Base-by-base conservation (phyloP, 2,113 vertebrate species). In the Addax nasomaculatus region DNA sequence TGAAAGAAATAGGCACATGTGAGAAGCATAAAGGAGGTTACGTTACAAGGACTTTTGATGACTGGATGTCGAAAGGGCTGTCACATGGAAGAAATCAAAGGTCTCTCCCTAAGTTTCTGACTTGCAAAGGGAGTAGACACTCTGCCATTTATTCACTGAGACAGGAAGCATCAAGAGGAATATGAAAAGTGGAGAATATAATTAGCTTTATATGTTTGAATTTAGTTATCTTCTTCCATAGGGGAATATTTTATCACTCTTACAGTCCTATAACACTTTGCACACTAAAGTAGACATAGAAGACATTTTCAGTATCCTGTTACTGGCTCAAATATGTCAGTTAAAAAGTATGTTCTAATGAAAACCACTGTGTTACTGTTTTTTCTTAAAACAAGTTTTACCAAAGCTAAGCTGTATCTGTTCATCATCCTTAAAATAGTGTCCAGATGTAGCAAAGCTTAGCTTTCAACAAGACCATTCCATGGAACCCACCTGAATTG, bases 341-440 rank as follows among this genome's bases (percentile, higher is more conserved):
- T 80, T 90, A 36, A 17, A 94, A 47, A 17, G 4, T 14, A 49
- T 70, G 6, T 57, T 94, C 33, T 57, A 86, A 73, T 64, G 36
- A 84, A 96, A 88, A 92, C 1, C 3, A 45, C 5, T 70, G 6
- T 79, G 57, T 90, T 15, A 11, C 2, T 51, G 43, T 86, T 70
- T 88, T 81, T 93, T 62, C 29, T 76, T 79, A 89, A 92, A 97
- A 88, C 9, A 47, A 53, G 57, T 88, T 93, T 90, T 95, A 33
- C 51, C 57, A 84, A 11, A 78, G 8, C 45, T 64, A 76, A 76
- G 55, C 62, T 51, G 0, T 53, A 96, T 81, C 19, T 89, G 19
- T 16, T 57, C 36, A 83, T 45, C 8, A 30, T 51, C 55, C 81
- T 64, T 87, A 84, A 90, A 85, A 93, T 51, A 80, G 5, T 89